Evolutionary conservation across 2,888 invertebrate genomes (phyloP).

Genomic region (Drosophila incognita): DNA sequence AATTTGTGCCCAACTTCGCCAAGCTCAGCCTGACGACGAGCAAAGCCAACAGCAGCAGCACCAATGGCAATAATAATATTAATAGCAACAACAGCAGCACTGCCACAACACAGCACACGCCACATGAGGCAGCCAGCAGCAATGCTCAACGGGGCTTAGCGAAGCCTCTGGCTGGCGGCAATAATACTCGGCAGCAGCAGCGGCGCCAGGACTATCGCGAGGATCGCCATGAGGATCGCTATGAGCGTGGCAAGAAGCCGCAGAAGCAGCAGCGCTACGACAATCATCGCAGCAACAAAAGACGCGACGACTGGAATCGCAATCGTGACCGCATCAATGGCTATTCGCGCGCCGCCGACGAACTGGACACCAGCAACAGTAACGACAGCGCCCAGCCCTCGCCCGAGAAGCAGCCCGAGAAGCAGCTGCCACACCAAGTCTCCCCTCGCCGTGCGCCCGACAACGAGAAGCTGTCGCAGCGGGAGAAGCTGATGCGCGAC

Average conservation of each 20-base stretch:
- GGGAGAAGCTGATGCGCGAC: conserved; percentile 93
- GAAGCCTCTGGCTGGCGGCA: conserved; percentile 10
- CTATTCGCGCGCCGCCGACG: conserved; percentile 75
- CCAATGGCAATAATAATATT: conserved; percentile 31
- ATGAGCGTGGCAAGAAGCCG: conserved; percentile 70
- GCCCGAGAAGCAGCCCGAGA: conserved; percentile 78
- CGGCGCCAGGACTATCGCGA: conserved; percentile 55
- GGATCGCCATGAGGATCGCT: conserved; percentile 61
- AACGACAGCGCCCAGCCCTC: conserved; percentile 82
- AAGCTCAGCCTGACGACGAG: conserved; percentile 63
- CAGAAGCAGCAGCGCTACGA: conserved; percentile 83
- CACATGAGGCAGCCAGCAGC: conserved; percentile 18
- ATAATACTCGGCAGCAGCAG: conserved; percentile 42
- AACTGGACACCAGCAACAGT: conserved; percentile 81
- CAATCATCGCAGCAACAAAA: conserved; percentile 83
- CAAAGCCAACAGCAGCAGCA: conserved; percentile 3
- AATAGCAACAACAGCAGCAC: conserved; percentile 58
- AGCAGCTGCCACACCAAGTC: conserved; percentile 40
- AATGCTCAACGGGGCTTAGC: conserved; percentile 21
- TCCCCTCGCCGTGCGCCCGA: conserved; percentile 67
- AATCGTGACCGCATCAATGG: conserved; percentile 83
- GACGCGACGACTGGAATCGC: conserved; percentile 84
- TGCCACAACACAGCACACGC: conserved; percentile 46
- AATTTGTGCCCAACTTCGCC: conserved; percentile 83
- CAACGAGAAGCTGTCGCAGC: conserved; percentile 88